Evolutionary conservation across 2,797 vertebrate species (phyloP), one percentile per base, ranked within the genome.

Genomic region (Octomys mimax): DNA sequence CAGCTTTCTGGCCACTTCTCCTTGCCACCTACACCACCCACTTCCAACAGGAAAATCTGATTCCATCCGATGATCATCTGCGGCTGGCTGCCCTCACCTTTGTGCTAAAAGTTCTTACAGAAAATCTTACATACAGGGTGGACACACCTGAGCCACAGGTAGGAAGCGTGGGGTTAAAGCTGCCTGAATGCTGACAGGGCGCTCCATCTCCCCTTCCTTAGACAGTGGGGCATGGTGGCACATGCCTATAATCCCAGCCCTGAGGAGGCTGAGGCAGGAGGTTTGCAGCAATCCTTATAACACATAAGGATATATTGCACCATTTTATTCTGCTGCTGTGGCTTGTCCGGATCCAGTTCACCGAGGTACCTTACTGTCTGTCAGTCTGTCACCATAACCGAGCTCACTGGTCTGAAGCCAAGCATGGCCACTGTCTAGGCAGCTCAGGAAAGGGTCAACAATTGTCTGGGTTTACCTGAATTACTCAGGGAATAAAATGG

Each of bases 131-230:
- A 54, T 52, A 24, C 0, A 3, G 26, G 10, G 6, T 19, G 19
- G n/a, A 36, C 0, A 0, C 0, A 2, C 59, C 14, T 3, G 49
- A 13, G 21, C 36, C 16, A 7, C 0, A 1, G 59, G 46, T 6
- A 71, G 61, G 89, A 68, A 89, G 22, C 49, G n/a, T 66, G 21
- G 1, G 62, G 73, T n/a, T 77, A 91, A 42, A 66, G 81, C 31
- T 62, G 59, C 36, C 85, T 49, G 7, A 24, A 73, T 42, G 46
- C 61, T 24, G 2, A 28, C 54, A 10, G 18, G n/a, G 26, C 52
- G 18, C 36, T 22, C 80, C 14, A 7, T 36, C 33, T 87, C 19
- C 21, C 33, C 70, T 31, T 91, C 68, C 80, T 57, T 57, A 57
- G 54, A 57, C 16, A 57, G 4, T 18, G 16, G 14, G 16, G 16